Evolutionary conservation across 1,140 invertebrate species (phyloP).

Genomic region (Venustaconcha ellipsiformis): DNA sequence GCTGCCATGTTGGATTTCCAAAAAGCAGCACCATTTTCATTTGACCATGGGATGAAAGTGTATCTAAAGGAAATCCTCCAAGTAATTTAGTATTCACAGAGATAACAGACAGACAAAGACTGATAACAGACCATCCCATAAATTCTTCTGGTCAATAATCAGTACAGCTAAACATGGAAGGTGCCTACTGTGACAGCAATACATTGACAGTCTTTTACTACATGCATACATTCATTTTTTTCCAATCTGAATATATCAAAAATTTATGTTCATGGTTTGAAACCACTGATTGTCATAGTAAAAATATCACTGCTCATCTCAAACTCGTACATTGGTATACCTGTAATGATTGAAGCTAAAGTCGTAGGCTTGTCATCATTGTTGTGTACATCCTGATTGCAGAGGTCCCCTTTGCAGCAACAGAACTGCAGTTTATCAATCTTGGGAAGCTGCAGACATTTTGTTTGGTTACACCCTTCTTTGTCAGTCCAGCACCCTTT

Average conservation of each 20-base stretch:
- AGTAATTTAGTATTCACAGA: too few species aligned
- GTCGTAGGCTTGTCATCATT: conserved; percentile 19
- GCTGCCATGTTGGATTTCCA: too few species aligned
- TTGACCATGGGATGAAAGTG: too few species aligned
- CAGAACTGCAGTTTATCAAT: conserved; percentile 26
- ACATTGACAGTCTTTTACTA: not conserved
- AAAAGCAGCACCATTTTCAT: too few species aligned
- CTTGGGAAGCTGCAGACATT: conserved; percentile 25
- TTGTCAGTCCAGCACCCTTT: conserved; percentile 22
- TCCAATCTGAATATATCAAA: not conserved
- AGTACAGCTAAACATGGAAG: not conserved
- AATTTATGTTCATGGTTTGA: not conserved
- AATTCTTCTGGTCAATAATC: not conserved
- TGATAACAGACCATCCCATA: too few species aligned
- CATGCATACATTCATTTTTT: not conserved
- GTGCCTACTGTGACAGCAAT: not conserved
- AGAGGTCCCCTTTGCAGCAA: conserved; percentile 19
- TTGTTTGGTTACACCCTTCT: conserved; percentile 16
- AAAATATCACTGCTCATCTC: not conserved
- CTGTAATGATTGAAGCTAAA: conserved; percentile 11
- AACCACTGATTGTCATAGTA: not conserved
- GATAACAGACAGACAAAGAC: too few species aligned
- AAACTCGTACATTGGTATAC: not conserved
- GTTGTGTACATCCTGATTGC: conserved; percentile 27
- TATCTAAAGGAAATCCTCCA: too few species aligned